Percentiles rank a stretch among this genome's conserved stretches.
These are phyloP conservation scores for Sebastes jordani DNA, from an alignment of 2,797 vertebrate genomes.

Conservation along the genomic window DNA sequence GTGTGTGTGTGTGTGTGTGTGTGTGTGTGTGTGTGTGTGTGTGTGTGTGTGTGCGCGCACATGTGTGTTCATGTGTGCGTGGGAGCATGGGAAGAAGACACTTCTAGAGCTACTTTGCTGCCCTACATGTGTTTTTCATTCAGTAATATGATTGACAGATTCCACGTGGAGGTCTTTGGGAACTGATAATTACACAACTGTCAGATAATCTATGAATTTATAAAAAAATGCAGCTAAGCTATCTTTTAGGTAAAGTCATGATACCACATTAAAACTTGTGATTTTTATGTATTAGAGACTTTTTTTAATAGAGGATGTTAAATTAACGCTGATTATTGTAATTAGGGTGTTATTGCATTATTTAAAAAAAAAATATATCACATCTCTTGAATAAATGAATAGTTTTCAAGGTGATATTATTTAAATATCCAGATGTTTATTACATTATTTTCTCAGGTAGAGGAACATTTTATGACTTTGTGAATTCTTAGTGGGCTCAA, in stretches of 20 bases:
- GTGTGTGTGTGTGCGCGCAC: background rate
- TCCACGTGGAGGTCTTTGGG: background rate
- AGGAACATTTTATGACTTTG: background rate
- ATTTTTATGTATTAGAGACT: too few relatives aligned
- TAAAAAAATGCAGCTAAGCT: background rate
- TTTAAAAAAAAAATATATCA: background rate
- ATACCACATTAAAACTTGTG: background rate
- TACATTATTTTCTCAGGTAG: background rate
- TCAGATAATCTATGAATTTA: background rate
- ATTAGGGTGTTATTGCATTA: background rate
- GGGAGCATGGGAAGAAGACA: background rate
- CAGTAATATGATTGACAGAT: background rate
- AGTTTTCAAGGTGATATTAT: background rate
- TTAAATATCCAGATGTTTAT: background rate
- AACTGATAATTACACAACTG: background rate
- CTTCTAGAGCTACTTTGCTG: background rate
- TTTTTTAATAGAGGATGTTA: background rate
- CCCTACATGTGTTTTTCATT: background rate
- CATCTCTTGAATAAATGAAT: background rate
- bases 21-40: conserved; percentile 9
- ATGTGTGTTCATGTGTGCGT: background rate
- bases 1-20: background rate
- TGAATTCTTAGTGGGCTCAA: background rate
- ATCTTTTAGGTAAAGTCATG: background rate
- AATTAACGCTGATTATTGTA: background rate